Base-by-base conservation (phyloP, 2,888 invertebrate species). In the Pheosia tremula region DNA sequence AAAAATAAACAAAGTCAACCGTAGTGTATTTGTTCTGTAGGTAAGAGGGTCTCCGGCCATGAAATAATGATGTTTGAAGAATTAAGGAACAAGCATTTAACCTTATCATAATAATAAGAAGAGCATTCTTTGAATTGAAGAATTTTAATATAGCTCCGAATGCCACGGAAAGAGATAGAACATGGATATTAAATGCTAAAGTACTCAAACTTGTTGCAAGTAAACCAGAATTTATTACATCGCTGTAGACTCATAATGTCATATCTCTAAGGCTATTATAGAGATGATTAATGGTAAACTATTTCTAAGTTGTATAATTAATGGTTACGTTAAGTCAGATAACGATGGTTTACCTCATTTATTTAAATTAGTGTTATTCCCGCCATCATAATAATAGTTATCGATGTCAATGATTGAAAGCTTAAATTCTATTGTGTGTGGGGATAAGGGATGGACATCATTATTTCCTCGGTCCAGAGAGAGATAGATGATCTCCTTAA, bases 1-100 rank as follows among this genome's bases (percentile, higher is more conserved):
- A 85, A 88, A 91, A 91, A 90, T 90, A 91, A 91, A 91, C 87
- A 89, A 79, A 84, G 85, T 86, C 87, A 83, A 82, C 87, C 84
- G 75, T 82, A 81, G 85, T 88, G 85, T 90, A 85, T 91, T 91
- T 91, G 86, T 88, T 85, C 80, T 89, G 86, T 86, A 80, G 83
- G 84, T 82, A 83, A 83, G 85, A 84, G 80, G 84, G 80, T 78
- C 80, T 78, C 78, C 74, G 80, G 83, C 80, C 82, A 82, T 81
- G 80, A 85, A 88, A 86, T 88, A 86, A 88, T 85, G 85, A 87
- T 87, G 85, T 85, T 87, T 84, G 82, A 86, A 84, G 85, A 86
- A 88, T 86, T 85, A 82, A 79, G 75, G 79, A 81, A 84, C 82
- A 82, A 81, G 63, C 74, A 64, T 77, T 78, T 78, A 75, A 73